Evolutionary conservation across 2,113 vertebrate genomes (phyloP), one percentile per base, ranked within the genome.

Genomic region (Caretta caretta): DNA sequence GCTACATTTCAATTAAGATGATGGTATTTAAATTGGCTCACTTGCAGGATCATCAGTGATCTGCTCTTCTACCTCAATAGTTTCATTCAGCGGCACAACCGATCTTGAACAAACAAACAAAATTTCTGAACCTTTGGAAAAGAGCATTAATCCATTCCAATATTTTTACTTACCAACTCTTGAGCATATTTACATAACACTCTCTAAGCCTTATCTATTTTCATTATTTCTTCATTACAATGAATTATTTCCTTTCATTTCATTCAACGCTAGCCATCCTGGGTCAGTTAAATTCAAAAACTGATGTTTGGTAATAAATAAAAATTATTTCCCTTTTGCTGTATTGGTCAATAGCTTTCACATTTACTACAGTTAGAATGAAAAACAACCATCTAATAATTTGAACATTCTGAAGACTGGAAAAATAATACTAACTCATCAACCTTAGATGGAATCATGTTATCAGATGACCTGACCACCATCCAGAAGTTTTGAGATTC

Each of bases 241-340:
- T 10, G 10, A 24, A 29, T 92, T 83, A 62, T 48, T 94, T 86
- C 53, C 11, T 80, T 81, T 83, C 2, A 42, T 83, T 95, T 46
- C 24, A 13, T 76, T 93, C 72, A 94, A 88, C 72, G 79, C 83
- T 85, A 93, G 72, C 69, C 29, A 4, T 62, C 83, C 42, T 93
- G 90, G 92, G 50, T 16, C 81, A 93, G 88, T 69, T 25, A 93
- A 83, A 87, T 91, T 85, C 75, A 24, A 83, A 59, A 42, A 46
- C 12, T 88, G 82, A 95, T 90, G n/a, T 91, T 69, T 93, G 75
- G 79, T 97, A 97, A 95, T 91, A 94, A 95, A 90, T 91, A 97
- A 79, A 50, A 93, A 95, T 90, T 95, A 95, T 96, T 88, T 90
- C 92, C 81, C 90, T 94, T 95, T 94, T 94, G 86, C 91, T 92